Base-by-base conservation (phyloP, 2,888 invertebrate species). In the Eretmocerus hayati region DNA sequence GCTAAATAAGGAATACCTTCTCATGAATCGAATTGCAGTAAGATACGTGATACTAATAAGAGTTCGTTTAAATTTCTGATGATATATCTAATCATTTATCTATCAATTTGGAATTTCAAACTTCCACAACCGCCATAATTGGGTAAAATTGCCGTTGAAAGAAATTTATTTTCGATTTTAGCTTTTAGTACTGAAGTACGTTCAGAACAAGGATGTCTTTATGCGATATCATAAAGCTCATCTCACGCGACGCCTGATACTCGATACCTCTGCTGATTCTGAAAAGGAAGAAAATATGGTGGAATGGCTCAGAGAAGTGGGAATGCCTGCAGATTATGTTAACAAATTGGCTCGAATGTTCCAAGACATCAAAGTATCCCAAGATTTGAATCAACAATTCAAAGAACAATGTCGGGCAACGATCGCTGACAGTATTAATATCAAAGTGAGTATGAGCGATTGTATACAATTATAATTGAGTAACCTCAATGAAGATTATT, bases 221-320 rank as follows among this genome's bases (percentile, higher is more conserved):
- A 99, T 99, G 97, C 80, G 96, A 59, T 99, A 95, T 73, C 96
- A 99, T 73, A 97, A 99, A 73, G 95, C 94, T 39, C 97, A 99
- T 75, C 78, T 99, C 56, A 96, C 97, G 6, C 78, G 99, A 63
- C 81, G 93, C 54, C 81, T 99, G 57, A 97, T 99, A 69, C 79
- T 99, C 58, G 97, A 99, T 70, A 93, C 95, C 16, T 95, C 95
- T 65, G 95, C 96, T 2, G 99, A 99, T 74, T 94, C 93, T 58
- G 99, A 99, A 71, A 96, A 97, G 66, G 99, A 99, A 73, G 97
- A 99, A 73, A 94, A 93, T 67, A 97, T 99, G 90, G 96, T 99
- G 0, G 95, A 95, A 69, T 94, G 95, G 93, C 80, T 90, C 41
- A 78, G 95, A 59, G 96, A 97, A 74, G 93, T 95, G 15, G 99